Evolutionary conservation across 2,797 vertebrate genomes (phyloP).

Genomic region (Pterois miles): DNA sequence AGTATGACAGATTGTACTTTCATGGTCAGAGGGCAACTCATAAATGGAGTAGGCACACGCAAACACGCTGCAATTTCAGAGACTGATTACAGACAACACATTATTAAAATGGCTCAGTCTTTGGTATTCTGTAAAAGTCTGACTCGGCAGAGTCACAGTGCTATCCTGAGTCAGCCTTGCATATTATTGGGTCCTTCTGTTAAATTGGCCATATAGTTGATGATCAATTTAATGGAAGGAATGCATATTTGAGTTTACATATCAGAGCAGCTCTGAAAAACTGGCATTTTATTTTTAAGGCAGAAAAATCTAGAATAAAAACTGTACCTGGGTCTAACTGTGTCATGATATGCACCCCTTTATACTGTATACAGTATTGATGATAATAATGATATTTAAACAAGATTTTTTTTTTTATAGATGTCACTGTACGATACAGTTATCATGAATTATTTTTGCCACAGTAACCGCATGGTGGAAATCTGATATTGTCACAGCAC

Average conservation of each 20-base stretch:
- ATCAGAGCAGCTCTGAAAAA: constrained; percentile 14
- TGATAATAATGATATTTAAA: background rate
- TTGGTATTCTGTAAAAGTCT: constrained; percentile 30
- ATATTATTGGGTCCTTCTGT: constrained; percentile 39
- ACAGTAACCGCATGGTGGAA: background rate
- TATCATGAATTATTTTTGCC: background rate
- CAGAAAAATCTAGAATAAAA: background rate
- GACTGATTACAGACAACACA: constrained; percentile 28
- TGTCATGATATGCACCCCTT: background rate
- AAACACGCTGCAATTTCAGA: constrained; percentile 16
- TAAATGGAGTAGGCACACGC: constrained; percentile 8
- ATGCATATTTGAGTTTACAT: constrained; percentile 38
- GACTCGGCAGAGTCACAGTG: constrained; percentile 39
- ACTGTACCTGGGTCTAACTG: constrained; percentile 87
- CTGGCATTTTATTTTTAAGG: background rate
- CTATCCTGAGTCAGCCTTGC: constrained; percentile 16
- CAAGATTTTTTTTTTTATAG: background rate
- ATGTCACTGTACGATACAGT: background rate
- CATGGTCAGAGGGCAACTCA: constrained; percentile 36
- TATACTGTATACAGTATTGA: background rate
- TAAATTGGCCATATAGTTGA: constrained; percentile 50
- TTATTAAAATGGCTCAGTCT: constrained; percentile 36
- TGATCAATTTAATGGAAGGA: constrained; percentile 63
- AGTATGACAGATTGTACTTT: constrained; percentile 36
- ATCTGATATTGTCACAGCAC: background rate